phyloP scores from a whole-genome alignment of 2,797 vertebrate genomes.

The Myoxocephalus aenaeus region DNA sequence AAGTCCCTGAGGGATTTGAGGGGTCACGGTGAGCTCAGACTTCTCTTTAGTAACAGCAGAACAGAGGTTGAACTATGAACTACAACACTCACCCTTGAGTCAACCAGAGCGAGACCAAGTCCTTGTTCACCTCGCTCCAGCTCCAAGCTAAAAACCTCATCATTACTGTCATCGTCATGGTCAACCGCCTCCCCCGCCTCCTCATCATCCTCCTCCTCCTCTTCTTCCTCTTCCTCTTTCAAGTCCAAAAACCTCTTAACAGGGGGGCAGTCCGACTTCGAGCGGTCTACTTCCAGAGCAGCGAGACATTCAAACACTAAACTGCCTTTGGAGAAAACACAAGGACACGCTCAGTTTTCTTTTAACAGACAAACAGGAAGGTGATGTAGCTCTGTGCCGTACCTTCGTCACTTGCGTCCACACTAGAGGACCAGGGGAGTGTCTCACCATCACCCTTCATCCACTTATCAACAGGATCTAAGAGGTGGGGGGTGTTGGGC shows the following conservation, averaged over 20 bases:
- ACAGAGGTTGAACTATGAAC: neutral
- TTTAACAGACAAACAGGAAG: neutral
- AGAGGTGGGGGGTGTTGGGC: conserved; percentile 77
- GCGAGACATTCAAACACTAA: conserved; percentile 72
- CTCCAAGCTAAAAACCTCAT: conserved; percentile 84
- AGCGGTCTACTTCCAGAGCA: conserved; percentile 62
- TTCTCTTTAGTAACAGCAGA: neutral
- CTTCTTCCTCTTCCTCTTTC: conserved; percentile 66
- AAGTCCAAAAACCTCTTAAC: conserved; percentile 51
- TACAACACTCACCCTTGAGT: conserved; percentile 79
- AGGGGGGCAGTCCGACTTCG: conserved; percentile 35
- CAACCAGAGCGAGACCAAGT: conserved; percentile 82
- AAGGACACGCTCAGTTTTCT: neutral
- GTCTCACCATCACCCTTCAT: conserved; percentile 30
- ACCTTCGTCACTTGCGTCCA: conserved; percentile 68
- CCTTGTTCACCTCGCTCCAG: conserved; percentile 79
- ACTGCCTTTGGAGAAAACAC: conserved; percentile 52
- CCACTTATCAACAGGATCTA: conserved; percentile 49
- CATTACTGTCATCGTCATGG: conserved; percentile 53
- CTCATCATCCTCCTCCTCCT: conserved; percentile 45
- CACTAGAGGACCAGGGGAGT: conserved; percentile 20
- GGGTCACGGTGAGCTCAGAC: neutral
- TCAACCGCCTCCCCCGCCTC: conserved; percentile 51
- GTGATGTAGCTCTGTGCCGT: conserved; percentile 15
- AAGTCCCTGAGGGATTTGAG: neutral